phyloP scores from a whole-genome alignment of 2,888 invertebrate genomes.

The Deilephila porcellus region DNA sequence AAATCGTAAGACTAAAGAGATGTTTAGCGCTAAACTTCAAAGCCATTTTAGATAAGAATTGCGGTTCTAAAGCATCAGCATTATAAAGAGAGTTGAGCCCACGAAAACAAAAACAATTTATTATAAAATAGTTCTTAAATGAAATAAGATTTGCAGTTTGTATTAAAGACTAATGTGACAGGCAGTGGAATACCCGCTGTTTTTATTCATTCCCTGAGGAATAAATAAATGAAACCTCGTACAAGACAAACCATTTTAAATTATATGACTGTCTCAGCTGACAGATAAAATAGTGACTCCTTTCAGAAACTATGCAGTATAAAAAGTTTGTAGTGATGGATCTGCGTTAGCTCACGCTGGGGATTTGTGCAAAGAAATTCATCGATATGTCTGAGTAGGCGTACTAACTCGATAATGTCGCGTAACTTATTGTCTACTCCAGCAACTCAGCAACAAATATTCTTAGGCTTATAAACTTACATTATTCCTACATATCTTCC shows the following conservation, averaged over 20 bases:
- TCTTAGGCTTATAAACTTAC: background rate
- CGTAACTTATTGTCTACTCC: conserved; percentile 3
- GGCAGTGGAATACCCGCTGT: background rate
- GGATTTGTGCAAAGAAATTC: conserved; percentile 11
- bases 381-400: conserved; percentile 10
- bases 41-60: too few relatives aligned
- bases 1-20: too few relatives aligned
- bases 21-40: too few relatives aligned
- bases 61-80: too few relatives aligned
- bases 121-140: too few relatives aligned
- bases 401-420: conserved; percentile 2
- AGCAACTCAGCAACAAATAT: background rate
- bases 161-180: too few relatives aligned
- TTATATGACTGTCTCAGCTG: conserved; percentile 7
- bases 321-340: background rate
- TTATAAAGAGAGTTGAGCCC: too few relatives aligned
- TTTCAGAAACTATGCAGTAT: background rate
- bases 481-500: background rate
- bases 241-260: background rate
- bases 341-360: background rate
- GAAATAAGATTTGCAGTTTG: too few relatives aligned
- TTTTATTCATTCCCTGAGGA: background rate
- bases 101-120: too few relatives aligned
- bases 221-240: background rate
- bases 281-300: conserved; percentile 1